Base-by-base conservation (phyloP, 2,113 vertebrate species). In the Bettongia penicillata region DNA sequence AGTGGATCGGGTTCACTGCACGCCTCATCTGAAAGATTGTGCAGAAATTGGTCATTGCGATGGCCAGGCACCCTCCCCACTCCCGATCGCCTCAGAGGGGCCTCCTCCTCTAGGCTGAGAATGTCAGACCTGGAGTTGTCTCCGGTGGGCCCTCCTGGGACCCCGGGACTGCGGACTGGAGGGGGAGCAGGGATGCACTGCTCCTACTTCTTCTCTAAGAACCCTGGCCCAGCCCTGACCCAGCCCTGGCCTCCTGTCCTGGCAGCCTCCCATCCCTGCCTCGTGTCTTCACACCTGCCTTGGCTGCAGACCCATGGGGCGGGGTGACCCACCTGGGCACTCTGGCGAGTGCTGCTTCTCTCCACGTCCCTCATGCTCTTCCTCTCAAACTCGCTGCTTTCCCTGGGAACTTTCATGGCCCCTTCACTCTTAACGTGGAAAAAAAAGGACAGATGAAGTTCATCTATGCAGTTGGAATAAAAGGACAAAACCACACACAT, bases 21-120 rank as follows among this genome's bases (percentile, higher is more conserved):
- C 48, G 98, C 93, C 94, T 98, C 97, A 98, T 97, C 98, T 98
- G 97, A 98, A 98, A 98, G 98, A 98, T 97, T 93, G 97, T 96
- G 98, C 97, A 97, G 97, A 98, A 98, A 97, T 94, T 12, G 96
- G 95, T 98, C 97, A 98, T 94, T 94, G 97, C 0, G 8, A 89
- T 90, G 96, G 97, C 94, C 91, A 43, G 95, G 53, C 57, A 90
- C 91, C 96, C 96, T 61, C 84, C 24, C 95, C 97, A 95, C 94
- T 97, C 97, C 98, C 93, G 61, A n/a, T 89, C 28, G 93, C 93
- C 23, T 89, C 84, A 77, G 93, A 90, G 90, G 43, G 43, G 49
- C 93, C 53, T 96, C 91, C 92, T 97, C 94, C 57, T 91, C 19
- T 37, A 57, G 90, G 53, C 96, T 47, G 28, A 96, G 95, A 91